Conservation (phyloP, 1,140 invertebrate species). For the Caligus rogercresseyi region DNA sequence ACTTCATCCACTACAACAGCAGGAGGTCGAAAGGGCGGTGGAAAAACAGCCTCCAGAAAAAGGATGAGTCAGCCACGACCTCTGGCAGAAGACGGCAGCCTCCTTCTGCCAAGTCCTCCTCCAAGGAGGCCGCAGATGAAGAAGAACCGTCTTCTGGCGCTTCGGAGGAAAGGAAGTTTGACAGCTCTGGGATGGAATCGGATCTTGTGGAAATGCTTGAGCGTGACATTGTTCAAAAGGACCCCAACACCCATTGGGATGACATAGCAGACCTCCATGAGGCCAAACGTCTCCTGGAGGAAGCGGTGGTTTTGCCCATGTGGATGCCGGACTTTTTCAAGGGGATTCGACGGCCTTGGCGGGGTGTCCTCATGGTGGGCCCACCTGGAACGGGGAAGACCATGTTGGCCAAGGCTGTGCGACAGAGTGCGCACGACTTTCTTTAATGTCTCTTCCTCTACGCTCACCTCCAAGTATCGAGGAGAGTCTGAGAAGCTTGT, state of each 20-base stretch:
- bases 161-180: slow-evolving; percentile 60
- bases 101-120: slow-evolving; percentile 10
- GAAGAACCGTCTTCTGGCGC: slow-evolving; percentile 41
- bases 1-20: slow-evolving; percentile 11
- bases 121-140: slow-evolving; percentile 30
- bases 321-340: slow-evolving; percentile 98
- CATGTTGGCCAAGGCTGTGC: slow-evolving; percentile 96
- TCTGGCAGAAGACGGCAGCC: neutral
- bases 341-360: slow-evolving; percentile 78
- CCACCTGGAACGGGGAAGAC: slow-evolving; percentile 98
- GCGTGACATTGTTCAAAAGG: slow-evolving; percentile 91
- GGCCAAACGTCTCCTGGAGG: slow-evolving; percentile 83
- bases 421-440: slow-evolving; percentile 97
- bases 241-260: slow-evolving; percentile 93
- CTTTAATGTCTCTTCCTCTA: slow-evolving; percentile 95
- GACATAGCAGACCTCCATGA: slow-evolving; percentile 92
- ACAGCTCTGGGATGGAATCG: slow-evolving; percentile 66
- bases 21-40: slow-evolving; percentile 7
- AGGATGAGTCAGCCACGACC: neutral
- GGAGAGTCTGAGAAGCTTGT: slow-evolving; percentile 98
- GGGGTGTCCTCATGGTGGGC: slow-evolving; percentile 91
- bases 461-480: slow-evolving; percentile 90
- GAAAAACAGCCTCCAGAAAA: slow-evolving; percentile 18
- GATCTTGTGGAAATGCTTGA: slow-evolving; percentile 90
- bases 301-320: slow-evolving; percentile 93